Evolutionary conservation across 1,140 invertebrate genomes (phyloP).

Genomic region (Calycopis cecrops): DNA sequence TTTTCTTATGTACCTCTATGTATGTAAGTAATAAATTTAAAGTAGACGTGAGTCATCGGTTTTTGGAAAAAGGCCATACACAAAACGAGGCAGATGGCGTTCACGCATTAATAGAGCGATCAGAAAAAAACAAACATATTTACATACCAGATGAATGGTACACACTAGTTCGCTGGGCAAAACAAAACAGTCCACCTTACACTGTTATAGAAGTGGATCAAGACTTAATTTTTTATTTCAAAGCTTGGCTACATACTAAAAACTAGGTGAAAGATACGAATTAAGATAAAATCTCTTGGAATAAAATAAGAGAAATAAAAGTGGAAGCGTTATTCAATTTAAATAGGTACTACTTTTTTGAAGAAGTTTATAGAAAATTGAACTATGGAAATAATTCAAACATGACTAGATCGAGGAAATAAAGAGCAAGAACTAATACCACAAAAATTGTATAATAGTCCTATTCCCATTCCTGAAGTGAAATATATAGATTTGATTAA

Average conservation of each 20-base stretch:
- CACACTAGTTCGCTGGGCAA: no score
- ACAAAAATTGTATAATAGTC: conserved; percentile 16
- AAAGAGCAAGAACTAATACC: conserved; percentile 13
- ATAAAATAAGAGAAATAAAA: conserved; percentile 23
- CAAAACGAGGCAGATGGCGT: no score
- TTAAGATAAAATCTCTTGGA: conserved; percentile 16
- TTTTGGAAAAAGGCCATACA: no score
- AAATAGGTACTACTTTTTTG: conserved; percentile 15
- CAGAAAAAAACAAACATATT: no score
- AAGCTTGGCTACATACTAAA: conserved; percentile 19
- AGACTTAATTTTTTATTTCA: conserved; percentile 22
- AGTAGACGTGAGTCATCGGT: no score
- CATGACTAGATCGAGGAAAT: conserved; percentile 18
- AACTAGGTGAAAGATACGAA: conserved; percentile 24
- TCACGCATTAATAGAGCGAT: no score
- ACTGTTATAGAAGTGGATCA: conserved; percentile 14
- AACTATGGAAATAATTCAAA: conserved; percentile 16
- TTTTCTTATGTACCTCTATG: no score
- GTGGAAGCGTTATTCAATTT: conserved; percentile 17
- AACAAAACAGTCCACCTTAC: no score
- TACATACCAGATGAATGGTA: no score
- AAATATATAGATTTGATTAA: conserved; percentile 24
- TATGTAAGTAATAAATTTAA: no score
- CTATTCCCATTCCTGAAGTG: conserved; percentile 21
- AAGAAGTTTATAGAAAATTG: conserved; percentile 15